These are phyloP conservation scores for Ptilorrhoa leucosticta DNA, from an alignment of 2,113 vertebrate species.

Conservation along the genomic window DNA sequence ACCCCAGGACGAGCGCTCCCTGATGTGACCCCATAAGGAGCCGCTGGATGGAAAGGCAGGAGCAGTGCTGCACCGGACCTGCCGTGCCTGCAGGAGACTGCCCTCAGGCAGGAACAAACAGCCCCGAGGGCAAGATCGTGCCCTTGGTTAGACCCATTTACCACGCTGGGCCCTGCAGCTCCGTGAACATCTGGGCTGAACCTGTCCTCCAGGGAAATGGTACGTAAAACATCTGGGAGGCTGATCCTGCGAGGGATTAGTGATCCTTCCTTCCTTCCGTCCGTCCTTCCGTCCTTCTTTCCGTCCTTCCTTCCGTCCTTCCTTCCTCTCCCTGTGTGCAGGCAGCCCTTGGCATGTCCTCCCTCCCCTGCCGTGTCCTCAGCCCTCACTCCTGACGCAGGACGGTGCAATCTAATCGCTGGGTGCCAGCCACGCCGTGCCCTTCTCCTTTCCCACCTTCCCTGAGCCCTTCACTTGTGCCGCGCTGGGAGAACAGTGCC, in stretches of 20 bases:
- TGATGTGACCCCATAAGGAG: rapidly evolving
- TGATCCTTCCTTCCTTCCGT: rapidly evolving
- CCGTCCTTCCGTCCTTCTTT: too few relatives aligned
- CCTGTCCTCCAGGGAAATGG: not conserved
- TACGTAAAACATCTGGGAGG: not conserved
- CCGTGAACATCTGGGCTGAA: not conserved
- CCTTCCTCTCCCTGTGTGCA: not conserved
- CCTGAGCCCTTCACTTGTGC: not conserved
- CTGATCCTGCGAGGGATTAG: rapidly evolving
- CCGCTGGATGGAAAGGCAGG: not conserved
- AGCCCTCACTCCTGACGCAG: rapidly evolving
- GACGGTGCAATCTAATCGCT: not conserved
- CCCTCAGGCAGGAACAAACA: not conserved
- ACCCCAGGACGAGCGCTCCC: rapidly evolving
- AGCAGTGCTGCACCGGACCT: rapidly evolving
- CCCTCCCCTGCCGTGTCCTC: not conserved
- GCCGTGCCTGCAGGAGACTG: not conserved
- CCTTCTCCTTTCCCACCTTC: not conserved
- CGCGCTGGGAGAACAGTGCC: not conserved
- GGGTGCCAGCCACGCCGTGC: rapidly evolving
- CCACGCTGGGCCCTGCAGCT: not conserved
- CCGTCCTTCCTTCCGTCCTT: not conserved
- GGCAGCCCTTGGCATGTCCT: not conserved
- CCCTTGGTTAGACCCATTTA: not conserved
- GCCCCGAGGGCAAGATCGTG: too few relatives aligned